Base-by-base conservation (phyloP, 2,113 vertebrate species). In the Fulmarus glacialis region DNA sequence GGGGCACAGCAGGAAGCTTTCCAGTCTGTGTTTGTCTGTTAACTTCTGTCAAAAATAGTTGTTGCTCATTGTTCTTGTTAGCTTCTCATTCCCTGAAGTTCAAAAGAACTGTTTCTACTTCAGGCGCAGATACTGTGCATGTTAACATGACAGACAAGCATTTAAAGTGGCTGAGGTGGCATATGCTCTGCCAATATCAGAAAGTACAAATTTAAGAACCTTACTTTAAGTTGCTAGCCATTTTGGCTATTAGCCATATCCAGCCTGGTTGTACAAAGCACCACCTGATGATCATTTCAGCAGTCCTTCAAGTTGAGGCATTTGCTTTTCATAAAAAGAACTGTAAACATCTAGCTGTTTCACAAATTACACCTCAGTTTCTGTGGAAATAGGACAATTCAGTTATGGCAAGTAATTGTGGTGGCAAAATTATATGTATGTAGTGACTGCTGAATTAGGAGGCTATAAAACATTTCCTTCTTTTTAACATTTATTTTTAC, bases 281-380 rank as follows among this genome's bases (percentile, higher is more conserved):
- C 30, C 15, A 55, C 43, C 59, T 74, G 32, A 8, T 72, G 23
- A 77, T 68, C 40, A 36, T 72, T 81, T 66, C 55, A 53, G 20
- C 16, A 58, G 43, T 73, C 24, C 15, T 75, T 55, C 53, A 62
- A 27, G 9, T 16, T 40, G n/a, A 92, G 45, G 11, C 40, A 73
- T 80, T 90, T 73, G 4, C 12, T 92, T 86, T 80, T 72, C 36
- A 34, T 45, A 59, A 79, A 92, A 88, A 74, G 15, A 50, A 64
- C 12, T 48, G 11, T 42, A 86, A 86, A 55, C 3, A 8, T 58
- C 15, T 58, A 30, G 34, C 11, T 73, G 6, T 62, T 80, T 68
- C 4, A 0, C 9, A 92, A 83, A 43, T 43, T 42, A 23, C 1
- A 0, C 5, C 8, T 87, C 1, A 0, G 32, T 20, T 79, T 72